Percentiles rank a stretch among this genome's conserved stretches.
phyloP scores from a whole-genome alignment of 2,113 vertebrate genomes.

The Kobus ellipsiprymnus region DNA sequence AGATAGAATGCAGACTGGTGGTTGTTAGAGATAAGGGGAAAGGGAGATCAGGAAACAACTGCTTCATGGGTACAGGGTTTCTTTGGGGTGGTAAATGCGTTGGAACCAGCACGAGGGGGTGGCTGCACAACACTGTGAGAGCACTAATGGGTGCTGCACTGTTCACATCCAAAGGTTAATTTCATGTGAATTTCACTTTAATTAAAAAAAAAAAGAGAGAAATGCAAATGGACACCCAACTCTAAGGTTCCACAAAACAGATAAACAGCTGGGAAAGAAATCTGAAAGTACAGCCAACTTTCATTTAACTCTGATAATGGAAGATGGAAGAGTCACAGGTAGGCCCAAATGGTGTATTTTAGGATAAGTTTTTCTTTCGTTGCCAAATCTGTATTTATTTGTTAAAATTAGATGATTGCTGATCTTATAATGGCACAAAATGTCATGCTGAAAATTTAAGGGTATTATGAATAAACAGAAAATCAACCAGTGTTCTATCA shows the following conservation, averaged over 20 bases:
- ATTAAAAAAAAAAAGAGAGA: background rate
- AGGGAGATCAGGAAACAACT: background rate
- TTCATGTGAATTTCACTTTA: background rate
- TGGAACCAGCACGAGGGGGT: background rate
- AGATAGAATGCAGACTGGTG: background rate
- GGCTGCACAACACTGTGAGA: background rate
- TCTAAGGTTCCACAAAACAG: conserved; percentile 5
- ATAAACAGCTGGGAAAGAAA: background rate
- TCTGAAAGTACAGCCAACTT: background rate
- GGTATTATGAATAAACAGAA: background rate
- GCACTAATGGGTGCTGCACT: background rate
- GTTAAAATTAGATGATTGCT: background rate
- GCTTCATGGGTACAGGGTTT: background rate
- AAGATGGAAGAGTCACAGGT: conserved; percentile 18
- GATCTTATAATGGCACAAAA: background rate
- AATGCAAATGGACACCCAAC: background rate
- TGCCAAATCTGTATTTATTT: background rate
- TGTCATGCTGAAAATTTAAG: background rate
- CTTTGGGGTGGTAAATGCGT: background rate
- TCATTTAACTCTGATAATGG: background rate
- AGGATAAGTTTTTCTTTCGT: background rate
- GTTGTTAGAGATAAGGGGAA: background rate
- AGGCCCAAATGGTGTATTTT: background rate
- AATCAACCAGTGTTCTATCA: background rate
- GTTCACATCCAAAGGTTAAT: background rate